Evolutionary conservation across 2,113 vertebrate genomes (phyloP).

Genomic region (Dicerorhinus sumatrensis): DNA sequence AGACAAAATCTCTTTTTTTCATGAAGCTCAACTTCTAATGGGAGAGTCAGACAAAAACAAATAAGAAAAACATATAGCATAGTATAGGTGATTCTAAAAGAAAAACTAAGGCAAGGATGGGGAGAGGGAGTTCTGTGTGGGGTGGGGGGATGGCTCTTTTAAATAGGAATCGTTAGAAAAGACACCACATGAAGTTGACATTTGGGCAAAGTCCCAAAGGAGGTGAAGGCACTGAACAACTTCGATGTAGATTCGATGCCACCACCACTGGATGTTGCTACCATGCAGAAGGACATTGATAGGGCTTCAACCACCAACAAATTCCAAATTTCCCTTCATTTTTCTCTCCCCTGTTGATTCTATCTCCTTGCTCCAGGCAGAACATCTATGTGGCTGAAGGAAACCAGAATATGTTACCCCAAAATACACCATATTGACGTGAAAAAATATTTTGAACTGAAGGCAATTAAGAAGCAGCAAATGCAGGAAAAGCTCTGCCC

Average conservation of each 20-base stretch:
- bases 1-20: background rate
- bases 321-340: background rate
- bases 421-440: background rate
- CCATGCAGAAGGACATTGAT: background rate
- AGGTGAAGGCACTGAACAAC: background rate
- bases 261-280: background rate
- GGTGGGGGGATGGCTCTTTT: rapidly evolving
- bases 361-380: background rate
- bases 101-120: background rate
- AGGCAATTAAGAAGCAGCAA: background rate
- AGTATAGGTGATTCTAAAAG: background rate
- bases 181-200: background rate
- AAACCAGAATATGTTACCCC: background rate
- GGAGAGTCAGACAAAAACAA: background rate
- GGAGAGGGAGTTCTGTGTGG: background rate
- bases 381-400: background rate
- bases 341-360: background rate
- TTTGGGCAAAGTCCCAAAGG: background rate
- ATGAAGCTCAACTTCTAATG: background rate
- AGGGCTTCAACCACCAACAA: background rate
- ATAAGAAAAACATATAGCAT: background rate
- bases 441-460: background rate
- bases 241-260: too few species aligned
- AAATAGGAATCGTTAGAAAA: background rate
- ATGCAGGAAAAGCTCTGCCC: background rate